Evolutionary conservation across 1,140 invertebrate genomes (phyloP), one percentile per base, ranked within the genome.

Genomic region (Phthorimaea operculella): DNA sequence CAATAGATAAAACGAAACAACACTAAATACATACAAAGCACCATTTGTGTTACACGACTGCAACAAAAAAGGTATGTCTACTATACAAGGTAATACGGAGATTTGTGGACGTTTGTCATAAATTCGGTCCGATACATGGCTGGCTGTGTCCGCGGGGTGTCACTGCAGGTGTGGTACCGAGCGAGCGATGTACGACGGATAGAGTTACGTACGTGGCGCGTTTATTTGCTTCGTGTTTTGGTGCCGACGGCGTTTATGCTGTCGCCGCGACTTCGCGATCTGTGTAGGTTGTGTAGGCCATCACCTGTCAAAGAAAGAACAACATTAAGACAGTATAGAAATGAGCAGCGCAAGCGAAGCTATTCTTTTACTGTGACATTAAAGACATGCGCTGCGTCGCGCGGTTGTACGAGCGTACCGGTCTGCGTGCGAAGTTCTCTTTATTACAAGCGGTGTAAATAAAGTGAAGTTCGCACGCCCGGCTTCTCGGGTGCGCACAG

Each of bases 211-310:
- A 52, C 49, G 15, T 42, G 17, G 36, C 33, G n/a, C 33, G 54
- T 66, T 64, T 82, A 84, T 79, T 84, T 84, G 74, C 71, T 81
- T 44, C 81, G 66, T 52, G 76, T 72, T 63, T 84, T 85, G 54
- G 86, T 88, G 57, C 89, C 89, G 36, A 89, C 81, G 16, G 87
- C 85, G 74, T 91, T 91, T 63, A 92, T 86, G 58, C 90, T 89
- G 70, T 92, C 91, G 58, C 90, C 90, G 72, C 90, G 88, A 79
- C 90, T 92, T 70, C 89, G 85, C 39, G 90, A 90, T 66, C 89
- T 82, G 73, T 88, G 87, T 56, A 90, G 67, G 51, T 86, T 87
- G 28, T 87, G 82, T 64, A 87, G 75, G 51, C 84, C 85, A 64
- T 88, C 87, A 62, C 83, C 86, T 87, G 63, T 28, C 17, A 76